Conservation (phyloP, 2,113 vertebrate species). For the Bagarius yarrelli region DNA sequence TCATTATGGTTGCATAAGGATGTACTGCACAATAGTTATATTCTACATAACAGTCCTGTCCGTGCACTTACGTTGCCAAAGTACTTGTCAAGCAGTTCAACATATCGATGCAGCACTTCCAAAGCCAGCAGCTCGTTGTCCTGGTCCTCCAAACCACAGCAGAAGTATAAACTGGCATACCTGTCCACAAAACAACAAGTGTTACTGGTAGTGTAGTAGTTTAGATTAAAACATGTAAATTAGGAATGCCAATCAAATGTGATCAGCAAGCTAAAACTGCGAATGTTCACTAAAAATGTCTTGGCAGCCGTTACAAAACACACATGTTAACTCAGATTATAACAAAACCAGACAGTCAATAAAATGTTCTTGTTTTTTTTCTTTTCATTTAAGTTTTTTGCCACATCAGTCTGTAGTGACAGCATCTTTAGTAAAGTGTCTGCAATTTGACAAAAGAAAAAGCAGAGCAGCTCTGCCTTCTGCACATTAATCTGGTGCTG, state of each 20-base stretch:
- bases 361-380: too few species aligned
- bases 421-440: too few species aligned
- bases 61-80: conserved; percentile 87
- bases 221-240: neutral
- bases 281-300: neutral
- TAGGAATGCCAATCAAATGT: neutral
- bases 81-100: conserved; percentile 96
- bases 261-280: neutral
- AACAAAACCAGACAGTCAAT: too few species aligned
- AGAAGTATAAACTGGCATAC: conserved; percentile 97
- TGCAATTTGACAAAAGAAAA: too few species aligned
- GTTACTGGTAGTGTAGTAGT: neutral
- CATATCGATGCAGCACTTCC: conserved; percentile 92
- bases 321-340: too few species aligned
- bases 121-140: conserved; percentile 94
- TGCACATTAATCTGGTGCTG: too few species aligned
- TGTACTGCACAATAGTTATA: neutral
- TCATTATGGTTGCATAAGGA: neutral
- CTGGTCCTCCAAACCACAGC: conserved; percentile 87
- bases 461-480: too few species aligned
- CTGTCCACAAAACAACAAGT: conserved; percentile 62
- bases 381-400: too few species aligned
- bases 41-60: neutral
- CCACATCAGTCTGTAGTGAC: too few species aligned
- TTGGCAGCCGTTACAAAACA: too few species aligned